Evolutionary conservation across 2,797 vertebrate species (phyloP).

Genomic region (Dryobates pubescens): DNA sequence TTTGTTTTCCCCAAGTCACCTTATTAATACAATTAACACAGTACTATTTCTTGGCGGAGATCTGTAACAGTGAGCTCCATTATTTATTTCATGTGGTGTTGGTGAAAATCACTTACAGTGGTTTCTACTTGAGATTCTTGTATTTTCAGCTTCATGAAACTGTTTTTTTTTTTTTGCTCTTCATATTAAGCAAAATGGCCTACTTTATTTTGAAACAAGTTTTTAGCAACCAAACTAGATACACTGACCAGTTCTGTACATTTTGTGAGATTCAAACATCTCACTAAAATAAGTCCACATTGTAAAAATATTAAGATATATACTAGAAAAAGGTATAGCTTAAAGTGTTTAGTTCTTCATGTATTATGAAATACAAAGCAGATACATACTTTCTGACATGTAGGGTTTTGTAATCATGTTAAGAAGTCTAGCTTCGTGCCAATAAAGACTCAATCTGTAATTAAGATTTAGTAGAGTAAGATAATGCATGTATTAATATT

Average conservation of each 20-base stretch:
- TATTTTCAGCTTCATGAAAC: background rate
- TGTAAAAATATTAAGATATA: background rate
- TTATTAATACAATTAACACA: background rate
- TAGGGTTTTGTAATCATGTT: background rate
- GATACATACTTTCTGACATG: background rate
- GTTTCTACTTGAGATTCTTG: background rate
- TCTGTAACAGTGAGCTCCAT: background rate
- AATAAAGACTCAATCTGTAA: background rate
- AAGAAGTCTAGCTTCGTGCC: background rate
- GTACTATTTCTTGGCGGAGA: background rate
- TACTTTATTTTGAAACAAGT: background rate
- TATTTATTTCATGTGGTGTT: background rate
- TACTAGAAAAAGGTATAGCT: background rate
- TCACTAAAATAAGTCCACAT: background rate
- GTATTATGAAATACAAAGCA: background rate
- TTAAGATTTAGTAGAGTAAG: background rate
- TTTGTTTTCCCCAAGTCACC: background rate
- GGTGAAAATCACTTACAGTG: background rate
- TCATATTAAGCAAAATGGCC: background rate
- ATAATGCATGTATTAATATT: background rate
- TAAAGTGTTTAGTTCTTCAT: background rate
- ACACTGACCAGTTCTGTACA: background rate
- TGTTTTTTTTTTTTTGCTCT: background rate
- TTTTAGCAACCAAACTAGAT: background rate
- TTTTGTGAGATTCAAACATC: background rate